phyloP scores from a whole-genome alignment of 2,113 vertebrate species.

The Urocitellus parryii region DNA sequence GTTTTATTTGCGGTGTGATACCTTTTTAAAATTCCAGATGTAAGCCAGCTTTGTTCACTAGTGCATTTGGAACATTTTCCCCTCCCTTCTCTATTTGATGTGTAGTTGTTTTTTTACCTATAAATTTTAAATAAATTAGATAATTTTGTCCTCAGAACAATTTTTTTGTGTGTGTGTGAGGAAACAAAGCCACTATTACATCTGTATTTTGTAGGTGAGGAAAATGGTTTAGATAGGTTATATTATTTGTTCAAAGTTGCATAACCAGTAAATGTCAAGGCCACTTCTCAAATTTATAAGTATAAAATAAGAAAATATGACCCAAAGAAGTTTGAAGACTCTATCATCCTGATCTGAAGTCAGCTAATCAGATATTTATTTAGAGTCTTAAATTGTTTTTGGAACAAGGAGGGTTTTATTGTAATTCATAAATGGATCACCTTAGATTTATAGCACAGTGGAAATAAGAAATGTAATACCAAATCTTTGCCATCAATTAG shows the following conservation, averaged over 20 bases:
- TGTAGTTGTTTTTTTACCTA: background rate
- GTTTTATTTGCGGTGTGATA: background rate
- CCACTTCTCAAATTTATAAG: background rate
- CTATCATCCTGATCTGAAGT: background rate
- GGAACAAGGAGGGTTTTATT: background rate
- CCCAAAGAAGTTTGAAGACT: background rate
- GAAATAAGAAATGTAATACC: background rate
- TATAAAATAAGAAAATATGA: background rate
- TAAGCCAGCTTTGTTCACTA: background rate
- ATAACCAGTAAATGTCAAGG: background rate
- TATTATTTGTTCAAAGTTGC: background rate
- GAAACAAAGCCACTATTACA: background rate
- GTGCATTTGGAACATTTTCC: background rate
- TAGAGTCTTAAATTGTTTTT: conserved; percentile 9
- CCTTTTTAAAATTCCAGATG: background rate
- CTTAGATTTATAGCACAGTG: background rate
- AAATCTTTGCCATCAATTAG: background rate
- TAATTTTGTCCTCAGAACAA: conserved; percentile 36
- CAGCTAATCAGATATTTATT: conserved; percentile 41
- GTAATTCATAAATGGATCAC: background rate
- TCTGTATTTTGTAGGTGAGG: background rate
- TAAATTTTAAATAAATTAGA: background rate
- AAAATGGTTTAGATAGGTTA: background rate
- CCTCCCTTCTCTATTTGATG: background rate
- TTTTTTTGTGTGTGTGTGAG: background rate